Evolutionary conservation across 2,113 vertebrate genomes (phyloP), one percentile per base, ranked within the genome.

Genomic region (Hippocampus comes): DNA sequence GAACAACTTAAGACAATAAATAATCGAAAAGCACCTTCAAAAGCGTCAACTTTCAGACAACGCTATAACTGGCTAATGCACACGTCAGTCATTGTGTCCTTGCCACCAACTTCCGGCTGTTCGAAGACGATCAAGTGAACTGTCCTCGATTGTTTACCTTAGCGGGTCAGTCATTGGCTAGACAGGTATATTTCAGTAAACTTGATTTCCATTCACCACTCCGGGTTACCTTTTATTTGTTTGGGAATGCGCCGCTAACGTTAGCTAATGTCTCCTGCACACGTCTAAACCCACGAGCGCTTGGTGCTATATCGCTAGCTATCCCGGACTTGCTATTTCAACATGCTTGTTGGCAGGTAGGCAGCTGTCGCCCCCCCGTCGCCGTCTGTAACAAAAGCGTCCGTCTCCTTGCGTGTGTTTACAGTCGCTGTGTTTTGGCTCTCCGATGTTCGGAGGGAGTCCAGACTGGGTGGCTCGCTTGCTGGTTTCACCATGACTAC

Each of bases 61-160:
- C 9, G 11, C 4, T 46, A 12, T 78, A 74, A 90, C 86, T 88
- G 88, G 89, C 70, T 55, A 49, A 14, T 1, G 2, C 0, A 9
- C 20, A 72, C 75, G 81, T 82, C 89, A 78, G 15, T 89, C 82
- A 85, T 56, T 0, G 34, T 89, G 89, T 78, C 88, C 89, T 92
- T 90, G 30, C 77, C 82, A 74, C 77, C 87, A 51, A 82, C 79
- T 87, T 92, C 90, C 89, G 87, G 66, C 72, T 79, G 51, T 71
- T 20, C 59, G 12, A 57, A 67, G 53, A 65, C 46, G 61, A 41
- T 27, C 67, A 11, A 5, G 14, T 67, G 51, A 17, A 3, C 17
- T 67, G 59, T 80, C 41, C 63, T 73, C 67, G 76, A n/a, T 87
- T 88, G 81, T 87, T 87, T 84, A 77, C 75, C 55, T 80, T 57